Conservation (phyloP, 2,888 invertebrate species). For the Synergus itoensis region DNA sequence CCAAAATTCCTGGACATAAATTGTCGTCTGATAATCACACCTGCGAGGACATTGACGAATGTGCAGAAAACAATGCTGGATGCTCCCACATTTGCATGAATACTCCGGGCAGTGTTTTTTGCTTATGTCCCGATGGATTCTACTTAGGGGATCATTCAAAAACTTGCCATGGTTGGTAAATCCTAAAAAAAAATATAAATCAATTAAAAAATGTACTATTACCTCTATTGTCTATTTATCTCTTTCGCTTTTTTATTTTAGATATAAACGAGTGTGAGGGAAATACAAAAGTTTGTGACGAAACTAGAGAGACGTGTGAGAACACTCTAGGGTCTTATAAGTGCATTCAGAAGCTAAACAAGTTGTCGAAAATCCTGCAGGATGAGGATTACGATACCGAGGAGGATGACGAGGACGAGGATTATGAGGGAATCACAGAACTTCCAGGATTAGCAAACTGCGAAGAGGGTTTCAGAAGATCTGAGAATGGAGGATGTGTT, state of each 20-base stretch:
- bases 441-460: slow-evolving; percentile 67
- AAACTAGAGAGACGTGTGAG: slow-evolving; percentile 81
- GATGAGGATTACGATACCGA: slow-evolving; percentile 70
- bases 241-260: slow-evolving; percentile 51
- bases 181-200: neutral
- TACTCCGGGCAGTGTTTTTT: slow-evolving; percentile 79
- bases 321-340: slow-evolving; percentile 89
- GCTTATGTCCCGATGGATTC: slow-evolving; percentile 73
- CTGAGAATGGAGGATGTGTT: slow-evolving; percentile 77
- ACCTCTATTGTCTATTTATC: too few relatives aligned
- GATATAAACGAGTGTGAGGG: slow-evolving; percentile 90
- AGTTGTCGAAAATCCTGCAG: slow-evolving; percentile 66
- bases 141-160: slow-evolving; percentile 68
- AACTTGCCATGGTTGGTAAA: slow-evolving; percentile 69
- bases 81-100: slow-evolving; percentile 83
- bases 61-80: slow-evolving; percentile 79
- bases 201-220: neutral
- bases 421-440: slow-evolving; percentile 67
- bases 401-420: slow-evolving; percentile 61
- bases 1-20: slow-evolving; percentile 81
- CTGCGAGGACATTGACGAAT: slow-evolving; percentile 81
- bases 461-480: slow-evolving; percentile 77
- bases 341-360: slow-evolving; percentile 78
- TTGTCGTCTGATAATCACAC: slow-evolving; percentile 80
- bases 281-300: slow-evolving; percentile 87